Conservation (phyloP, 2,797 vertebrate species). For the Lithobates pipiens region DNA sequence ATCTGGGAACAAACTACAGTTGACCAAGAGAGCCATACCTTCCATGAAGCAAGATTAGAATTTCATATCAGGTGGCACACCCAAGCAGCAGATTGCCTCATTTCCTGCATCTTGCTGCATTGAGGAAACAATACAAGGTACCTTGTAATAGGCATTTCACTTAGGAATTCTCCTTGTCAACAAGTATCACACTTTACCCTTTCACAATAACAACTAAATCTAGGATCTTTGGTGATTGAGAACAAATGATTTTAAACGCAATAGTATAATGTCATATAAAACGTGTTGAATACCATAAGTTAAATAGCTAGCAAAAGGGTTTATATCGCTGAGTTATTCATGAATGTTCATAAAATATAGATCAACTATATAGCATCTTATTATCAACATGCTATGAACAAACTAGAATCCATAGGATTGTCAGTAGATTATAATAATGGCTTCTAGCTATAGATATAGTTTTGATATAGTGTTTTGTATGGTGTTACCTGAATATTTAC, state of each 20-base stretch:
- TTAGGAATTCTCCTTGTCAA: neutral
- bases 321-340: neutral
- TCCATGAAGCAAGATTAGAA: no score
- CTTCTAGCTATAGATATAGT: neutral
- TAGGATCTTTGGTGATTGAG: neutral
- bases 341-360: neutral
- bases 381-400: neutral
- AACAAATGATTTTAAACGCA: neutral
- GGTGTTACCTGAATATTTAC: slow-evolving; percentile 39
- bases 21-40: no score
- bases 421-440: slow-evolving; percentile 1
- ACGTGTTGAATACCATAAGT: neutral
- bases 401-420: neutral
- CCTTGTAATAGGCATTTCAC: no score
- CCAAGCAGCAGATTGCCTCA: neutral
- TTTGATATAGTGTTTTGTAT: neutral
- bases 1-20: neutral
- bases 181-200: neutral
- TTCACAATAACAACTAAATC: neutral
- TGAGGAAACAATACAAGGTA: neutral
- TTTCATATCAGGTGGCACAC: no score
- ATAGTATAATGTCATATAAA: neutral
- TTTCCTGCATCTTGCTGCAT: neutral
- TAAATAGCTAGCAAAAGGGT: neutral
- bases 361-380: neutral